These are phyloP conservation scores for Egretta garzetta DNA, from an alignment of 2,113 vertebrate genomes.

Conservation along the genomic window DNA sequence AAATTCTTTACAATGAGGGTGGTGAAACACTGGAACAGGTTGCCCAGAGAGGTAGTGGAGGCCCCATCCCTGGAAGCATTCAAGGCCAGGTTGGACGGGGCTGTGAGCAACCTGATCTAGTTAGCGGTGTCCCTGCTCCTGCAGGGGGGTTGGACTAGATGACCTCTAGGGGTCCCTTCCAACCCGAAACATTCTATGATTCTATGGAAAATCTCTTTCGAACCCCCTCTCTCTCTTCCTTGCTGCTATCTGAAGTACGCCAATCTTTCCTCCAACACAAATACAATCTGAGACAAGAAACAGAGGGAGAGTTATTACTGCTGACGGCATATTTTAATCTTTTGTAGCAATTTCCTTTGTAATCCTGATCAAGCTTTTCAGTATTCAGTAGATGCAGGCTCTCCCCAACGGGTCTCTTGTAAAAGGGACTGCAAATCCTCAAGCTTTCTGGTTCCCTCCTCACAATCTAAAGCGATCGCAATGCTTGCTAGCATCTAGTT, in stretches of 20 bases:
- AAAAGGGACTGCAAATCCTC: not conserved
- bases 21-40: too few relatives aligned
- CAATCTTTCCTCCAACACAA: slow-evolving; percentile 32
- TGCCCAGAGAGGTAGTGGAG: too few relatives aligned
- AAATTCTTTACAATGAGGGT: too few relatives aligned
- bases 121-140: too few relatives aligned
- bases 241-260: slow-evolving; percentile 27
- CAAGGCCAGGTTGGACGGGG: too few relatives aligned
- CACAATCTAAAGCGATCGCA: not conserved
- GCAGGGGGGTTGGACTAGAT: too few relatives aligned
- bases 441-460: not conserved
- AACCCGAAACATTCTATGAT: too few relatives aligned
- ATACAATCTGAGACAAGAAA: slow-evolving; percentile 5
- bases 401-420: not conserved
- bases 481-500: not conserved
- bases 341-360: slow-evolving; percentile 30
- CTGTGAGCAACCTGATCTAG: too few relatives aligned
- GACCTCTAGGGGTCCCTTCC: too few relatives aligned
- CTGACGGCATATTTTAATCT: slow-evolving; percentile 8
- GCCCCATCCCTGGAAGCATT: too few relatives aligned
- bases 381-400: not conserved
- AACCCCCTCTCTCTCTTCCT: slow-evolving; percentile 15
- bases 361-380: not conserved
- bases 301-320: not conserved
- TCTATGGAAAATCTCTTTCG: not conserved